Conservation (phyloP, 2,797 vertebrate species). For the Aldrovandia affinis region DNA sequence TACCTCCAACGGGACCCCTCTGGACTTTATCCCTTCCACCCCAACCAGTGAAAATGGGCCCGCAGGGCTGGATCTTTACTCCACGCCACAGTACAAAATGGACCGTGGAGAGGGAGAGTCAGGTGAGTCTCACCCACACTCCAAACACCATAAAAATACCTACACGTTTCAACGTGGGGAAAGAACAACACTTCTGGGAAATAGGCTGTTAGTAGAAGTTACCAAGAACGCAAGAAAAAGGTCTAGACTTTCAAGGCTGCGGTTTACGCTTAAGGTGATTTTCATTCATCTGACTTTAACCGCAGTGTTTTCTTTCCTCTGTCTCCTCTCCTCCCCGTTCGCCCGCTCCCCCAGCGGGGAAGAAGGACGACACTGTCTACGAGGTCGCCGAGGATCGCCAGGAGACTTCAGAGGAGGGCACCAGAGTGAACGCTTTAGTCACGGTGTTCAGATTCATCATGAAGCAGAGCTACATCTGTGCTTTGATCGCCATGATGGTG, state of each 20-base stretch:
- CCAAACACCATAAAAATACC: constrained; percentile 29
- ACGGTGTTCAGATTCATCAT: constrained; percentile 87
- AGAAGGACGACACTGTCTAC: constrained; percentile 59
- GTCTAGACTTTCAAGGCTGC: constrained; percentile 23
- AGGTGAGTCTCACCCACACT: constrained; percentile 64
- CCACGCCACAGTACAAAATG: constrained; percentile 80
- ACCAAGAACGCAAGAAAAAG: constrained; percentile 22
- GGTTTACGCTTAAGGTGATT: constrained; percentile 33
- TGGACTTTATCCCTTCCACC: constrained; percentile 76
- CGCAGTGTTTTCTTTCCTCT: not conserved
- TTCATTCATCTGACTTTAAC: constrained; percentile 11
- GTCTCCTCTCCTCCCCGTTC: not conserved
- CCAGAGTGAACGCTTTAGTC: constrained; percentile 74
- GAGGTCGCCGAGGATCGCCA: constrained; percentile 65
- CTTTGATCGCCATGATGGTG: constrained; percentile 95
- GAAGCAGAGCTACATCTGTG: constrained; percentile 94
- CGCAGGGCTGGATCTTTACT: constrained; percentile 73
- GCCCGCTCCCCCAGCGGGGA: constrained; percentile 53
- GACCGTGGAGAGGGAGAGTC: constrained; percentile 58
- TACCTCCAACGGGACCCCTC: constrained; percentile 78
- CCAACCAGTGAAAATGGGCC: constrained; percentile 75
- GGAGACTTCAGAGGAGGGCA: constrained; percentile 63
- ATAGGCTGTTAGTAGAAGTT: not conserved
- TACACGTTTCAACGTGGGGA: constrained; percentile 7
- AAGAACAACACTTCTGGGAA: constrained; percentile 30